Base-by-base conservation (phyloP, 1,140 invertebrate genomes). In the Trypoxylus dichotomus region DNA sequence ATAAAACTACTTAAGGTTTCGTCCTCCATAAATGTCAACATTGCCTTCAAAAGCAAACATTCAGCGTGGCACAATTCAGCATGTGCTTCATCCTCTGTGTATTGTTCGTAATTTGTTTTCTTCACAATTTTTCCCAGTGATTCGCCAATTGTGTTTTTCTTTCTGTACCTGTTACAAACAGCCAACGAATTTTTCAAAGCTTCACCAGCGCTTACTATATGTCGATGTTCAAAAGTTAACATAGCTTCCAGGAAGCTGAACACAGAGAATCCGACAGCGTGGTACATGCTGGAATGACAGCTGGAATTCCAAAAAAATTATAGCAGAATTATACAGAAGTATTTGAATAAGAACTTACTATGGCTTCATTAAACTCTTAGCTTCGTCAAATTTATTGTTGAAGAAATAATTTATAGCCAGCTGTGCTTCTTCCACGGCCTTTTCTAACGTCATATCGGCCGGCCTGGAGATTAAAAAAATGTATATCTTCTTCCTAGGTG, bases 31-130 rank as follows among this genome's bases (percentile, higher is more conserved):
- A 98, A 97, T 11, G 94, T 96, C 47, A 99, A 89, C 83, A 98
- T 90, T 1, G 97, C 94, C 83, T 95, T 93, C 24, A 98, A 87
- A 29, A 99, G 87, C 8, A 98, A 88, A 43, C 94, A 93, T 87
- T 99, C 97, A 15, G 97, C 97, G 87, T 97, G 96, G 84, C 96
- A 97, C 27, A 99, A 86, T 85, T 99, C 97, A 1, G 97, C 97
- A 88, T 99, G 97, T 21, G 96, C 92, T 88, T 99, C 95, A 85
- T 94, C 90, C 79, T 91, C 89, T 21, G 94, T 93, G 79, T 94
- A 94, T 47, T 87, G 83, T 83, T 94, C 91, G 80, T 94, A 96
- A 85, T 96, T 94, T 13, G 90, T 87, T 86, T 91, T 92, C 83
- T 91, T 93, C 2, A 96, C 92, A 80, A 96, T 94, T 84, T 94